Base-by-base conservation (phyloP, 2,797 vertebrate species). In the Momotus momota region DNA sequence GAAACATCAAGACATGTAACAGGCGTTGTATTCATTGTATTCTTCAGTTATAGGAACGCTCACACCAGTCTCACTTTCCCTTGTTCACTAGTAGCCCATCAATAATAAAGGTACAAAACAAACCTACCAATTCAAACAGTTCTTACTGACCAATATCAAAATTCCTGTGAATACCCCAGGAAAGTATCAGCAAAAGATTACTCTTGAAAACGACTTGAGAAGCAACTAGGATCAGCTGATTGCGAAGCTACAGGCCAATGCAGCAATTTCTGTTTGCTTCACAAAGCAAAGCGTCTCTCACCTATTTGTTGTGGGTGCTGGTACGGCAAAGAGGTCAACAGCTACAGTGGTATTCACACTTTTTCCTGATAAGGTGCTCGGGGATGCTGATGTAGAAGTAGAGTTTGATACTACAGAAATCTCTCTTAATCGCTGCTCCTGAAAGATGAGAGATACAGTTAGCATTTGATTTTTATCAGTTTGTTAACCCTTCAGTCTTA, bases 361-460 rank as follows among this genome's bases (percentile, higher is more conserved):
- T 98, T 98, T 98, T 90, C 98, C 97, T 61, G 98, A 98, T 95
- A 98, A 98, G 96, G 98, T 98, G 97, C 98, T 98, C 82, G 99
- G 99, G 73, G 99, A 99, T 81, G 98, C 98, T 23, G 99, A 98
- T 87, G 98, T 98, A 58, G 98, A 96, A 84, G 97, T 96, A 20
- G 98, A 98, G 95, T 97, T 97, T 82, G 98, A 79, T 69, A 97
- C 96, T 62, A 97, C 95, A 71, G 97, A 97, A 90, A 99, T 99
- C 97, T 99, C 99, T 98, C 98, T 98, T 94, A 99, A 97, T 67
- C 98, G 98, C 95, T 99, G 99, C 92, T 99, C 99, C 99, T 99
- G 97, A 62, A 97, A 96, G 41, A 58, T 6, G 1, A 90, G 10
- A 90, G 3, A 82, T 0, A 74, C 6, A 81, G 38, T 45, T 90